A percentile compares a stretch with the other conserved stretches of the same genome.
Evolutionary conservation across 2,888 invertebrate species (phyloP).

Genomic region (Lochmaea capreae): DNA sequence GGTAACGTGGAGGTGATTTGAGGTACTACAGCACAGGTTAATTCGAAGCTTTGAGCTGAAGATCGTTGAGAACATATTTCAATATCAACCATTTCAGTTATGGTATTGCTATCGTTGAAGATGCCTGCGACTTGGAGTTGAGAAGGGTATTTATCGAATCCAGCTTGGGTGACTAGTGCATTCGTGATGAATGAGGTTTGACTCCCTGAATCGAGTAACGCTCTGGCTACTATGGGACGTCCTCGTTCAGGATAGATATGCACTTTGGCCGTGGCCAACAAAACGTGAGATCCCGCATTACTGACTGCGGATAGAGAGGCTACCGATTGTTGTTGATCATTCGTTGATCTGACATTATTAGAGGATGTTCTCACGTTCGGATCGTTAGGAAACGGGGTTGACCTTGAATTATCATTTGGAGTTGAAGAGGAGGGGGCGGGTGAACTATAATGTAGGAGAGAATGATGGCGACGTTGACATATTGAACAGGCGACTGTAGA

Average conservation of each 20-base stretch:
- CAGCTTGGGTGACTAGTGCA: neutral
- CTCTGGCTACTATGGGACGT: conserved; percentile 2
- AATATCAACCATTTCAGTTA: neutral
- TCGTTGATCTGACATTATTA: neutral
- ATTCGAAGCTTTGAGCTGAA: neutral
- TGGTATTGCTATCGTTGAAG: neutral
- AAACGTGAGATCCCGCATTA: no score
- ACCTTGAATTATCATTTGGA: neutral
- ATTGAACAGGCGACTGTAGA: conserved; percentile 7
- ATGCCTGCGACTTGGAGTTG: neutral
- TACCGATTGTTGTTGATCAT: neutral
- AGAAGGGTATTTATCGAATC: neutral
- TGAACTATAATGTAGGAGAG: conserved; percentile 1
- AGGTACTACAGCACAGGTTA: neutral
- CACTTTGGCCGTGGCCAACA: no score
- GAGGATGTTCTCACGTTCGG: neutral
- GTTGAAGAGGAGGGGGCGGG: neutral
- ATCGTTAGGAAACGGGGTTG: neutral
- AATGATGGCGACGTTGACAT: conserved; percentile 7
- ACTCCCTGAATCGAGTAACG: conserved; percentile 4
- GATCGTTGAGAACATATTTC: neutral
- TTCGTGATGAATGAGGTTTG: neutral
- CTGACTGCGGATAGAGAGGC: neutral
- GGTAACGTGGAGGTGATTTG: neutral
- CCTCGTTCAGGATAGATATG: no score